Percentiles rank a stretch among this genome's conserved stretches.
Evolutionary conservation across 2,113 vertebrate species (phyloP).

Genomic region (Malurus alboscapulatus): DNA sequence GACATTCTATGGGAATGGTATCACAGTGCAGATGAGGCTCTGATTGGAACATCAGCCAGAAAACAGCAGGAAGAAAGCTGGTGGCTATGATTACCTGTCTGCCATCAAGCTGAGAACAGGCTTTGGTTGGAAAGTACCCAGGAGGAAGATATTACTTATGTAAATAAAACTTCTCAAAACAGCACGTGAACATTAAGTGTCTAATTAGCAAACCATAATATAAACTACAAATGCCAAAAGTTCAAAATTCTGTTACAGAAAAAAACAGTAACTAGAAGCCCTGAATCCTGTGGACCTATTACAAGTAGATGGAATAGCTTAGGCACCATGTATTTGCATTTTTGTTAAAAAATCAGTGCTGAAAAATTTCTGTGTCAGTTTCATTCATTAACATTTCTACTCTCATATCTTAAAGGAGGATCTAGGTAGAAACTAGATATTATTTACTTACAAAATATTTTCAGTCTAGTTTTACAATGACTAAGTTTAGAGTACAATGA

Average conservation of each 20-base stretch:
- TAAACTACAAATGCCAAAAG: not conserved
- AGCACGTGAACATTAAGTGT: not conserved
- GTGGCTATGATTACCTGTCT: not conserved
- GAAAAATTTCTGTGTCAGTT: not conserved
- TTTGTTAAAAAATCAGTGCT: not conserved
- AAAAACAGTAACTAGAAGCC: not conserved
- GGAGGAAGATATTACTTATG: not conserved
- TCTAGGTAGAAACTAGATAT: not conserved
- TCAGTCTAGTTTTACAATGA: not conserved
- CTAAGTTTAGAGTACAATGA: not conserved
- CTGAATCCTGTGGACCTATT: not conserved
- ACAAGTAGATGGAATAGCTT: not conserved
- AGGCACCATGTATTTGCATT: not conserved
- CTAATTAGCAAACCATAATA: not conserved
- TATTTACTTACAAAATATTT: not conserved
- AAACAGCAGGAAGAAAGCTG: not conserved
- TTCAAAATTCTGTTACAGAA: not conserved
- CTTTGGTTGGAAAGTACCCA: not conserved
- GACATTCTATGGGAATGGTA: not conserved
- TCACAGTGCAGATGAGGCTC: not conserved
- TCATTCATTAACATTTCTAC: not conserved
- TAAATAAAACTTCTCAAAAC: constrained; percentile 5
- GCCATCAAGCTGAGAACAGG: not conserved
- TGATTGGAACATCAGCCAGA: not conserved
- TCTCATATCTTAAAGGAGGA: not conserved